Evolutionary conservation across 2,888 invertebrate genomes (phyloP).

Genomic region (Ochlodes sylvanus): DNA sequence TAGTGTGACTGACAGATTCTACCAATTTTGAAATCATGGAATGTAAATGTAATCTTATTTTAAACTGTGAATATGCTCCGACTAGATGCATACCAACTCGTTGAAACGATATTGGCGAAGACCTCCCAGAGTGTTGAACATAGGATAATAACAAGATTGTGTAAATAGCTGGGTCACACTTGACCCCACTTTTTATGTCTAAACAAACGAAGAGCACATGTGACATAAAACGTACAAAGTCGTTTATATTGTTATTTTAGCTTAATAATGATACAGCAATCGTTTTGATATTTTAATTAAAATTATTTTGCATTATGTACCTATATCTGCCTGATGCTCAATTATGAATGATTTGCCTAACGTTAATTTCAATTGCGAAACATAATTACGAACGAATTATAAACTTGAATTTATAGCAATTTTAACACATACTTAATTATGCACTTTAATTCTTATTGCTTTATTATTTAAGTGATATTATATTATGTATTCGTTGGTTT

Average conservation of each 20-base stretch:
- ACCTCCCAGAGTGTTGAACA: constrained; percentile 59
- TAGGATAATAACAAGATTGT: constrained; percentile 44
- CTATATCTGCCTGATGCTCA: no score
- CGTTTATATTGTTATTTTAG: no score
- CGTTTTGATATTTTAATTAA: no score
- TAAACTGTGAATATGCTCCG: background rate
- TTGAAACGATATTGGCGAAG: constrained; percentile 37
- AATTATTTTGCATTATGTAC: no score
- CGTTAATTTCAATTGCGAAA: no score
- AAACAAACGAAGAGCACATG: constrained; percentile 57
- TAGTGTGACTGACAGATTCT: background rate
- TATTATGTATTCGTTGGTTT: no score
- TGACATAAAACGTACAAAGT: constrained; percentile 26
- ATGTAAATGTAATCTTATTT: background rate
- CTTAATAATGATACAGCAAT: no score
- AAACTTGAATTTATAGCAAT: no score
- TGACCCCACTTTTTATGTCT: constrained; percentile 67
- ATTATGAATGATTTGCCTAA: no score
- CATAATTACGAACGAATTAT: no score
- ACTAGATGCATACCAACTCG: background rate
- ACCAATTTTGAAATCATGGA: background rate
- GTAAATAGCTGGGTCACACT: constrained; percentile 48
- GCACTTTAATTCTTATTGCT: background rate
- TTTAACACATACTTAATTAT: background rate
- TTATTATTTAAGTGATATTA: no score